A percentile compares a stretch with the other conserved stretches of the same genome.
Evolutionary conservation across 2,113 vertebrate species (phyloP).

Genomic region (Scortum barcoo): DNA sequence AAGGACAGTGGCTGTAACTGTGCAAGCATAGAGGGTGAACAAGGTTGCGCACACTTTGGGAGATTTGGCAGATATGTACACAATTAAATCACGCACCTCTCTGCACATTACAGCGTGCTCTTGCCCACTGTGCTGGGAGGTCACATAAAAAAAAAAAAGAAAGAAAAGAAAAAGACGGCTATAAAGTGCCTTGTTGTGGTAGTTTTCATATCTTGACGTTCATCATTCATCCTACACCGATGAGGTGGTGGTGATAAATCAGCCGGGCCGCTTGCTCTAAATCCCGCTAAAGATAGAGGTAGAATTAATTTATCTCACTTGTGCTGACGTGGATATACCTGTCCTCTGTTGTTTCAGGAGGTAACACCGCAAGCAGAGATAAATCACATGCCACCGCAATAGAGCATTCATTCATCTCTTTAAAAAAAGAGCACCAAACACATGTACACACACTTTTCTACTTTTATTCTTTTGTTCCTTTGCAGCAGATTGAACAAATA

Average conservation of each 20-base stretch:
- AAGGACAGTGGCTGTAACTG: slow-evolving; percentile 35
- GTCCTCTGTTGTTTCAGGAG: slow-evolving; percentile 49
- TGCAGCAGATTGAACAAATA: neutral
- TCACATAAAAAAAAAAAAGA: slow-evolving; percentile 8
- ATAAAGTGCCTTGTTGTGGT: slow-evolving; percentile 35
- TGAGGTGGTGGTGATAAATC: slow-evolving; percentile 65
- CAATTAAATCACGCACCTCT: slow-evolving; percentile 43
- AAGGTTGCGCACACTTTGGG: slow-evolving; percentile 39
- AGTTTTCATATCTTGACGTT: slow-evolving; percentile 51
- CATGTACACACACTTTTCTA: neutral
- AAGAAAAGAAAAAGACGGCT: slow-evolving; percentile 33
- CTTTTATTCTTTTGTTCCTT: neutral
- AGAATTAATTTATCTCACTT: slow-evolving; percentile 72
- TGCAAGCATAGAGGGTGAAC: slow-evolving; percentile 11
- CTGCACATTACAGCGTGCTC: slow-evolving; percentile 1
- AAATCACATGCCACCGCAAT: slow-evolving; percentile 58
- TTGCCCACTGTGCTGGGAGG: slow-evolving; percentile 6
- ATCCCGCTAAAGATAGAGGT: slow-evolving; percentile 63
- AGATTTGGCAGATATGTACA: slow-evolving; percentile 37
- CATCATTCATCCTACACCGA: slow-evolving; percentile 65
- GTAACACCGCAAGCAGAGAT: slow-evolving; percentile 45
- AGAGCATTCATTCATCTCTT: slow-evolving; percentile 47
- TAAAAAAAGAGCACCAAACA: slow-evolving; percentile 22
- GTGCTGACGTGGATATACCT: slow-evolving; percentile 59
- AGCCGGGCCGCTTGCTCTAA: slow-evolving; percentile 43